Evolutionary conservation across 2,113 vertebrate genomes (phyloP), one percentile per base, ranked within the genome.

Genomic region (Cromileptes altivelis): DNA sequence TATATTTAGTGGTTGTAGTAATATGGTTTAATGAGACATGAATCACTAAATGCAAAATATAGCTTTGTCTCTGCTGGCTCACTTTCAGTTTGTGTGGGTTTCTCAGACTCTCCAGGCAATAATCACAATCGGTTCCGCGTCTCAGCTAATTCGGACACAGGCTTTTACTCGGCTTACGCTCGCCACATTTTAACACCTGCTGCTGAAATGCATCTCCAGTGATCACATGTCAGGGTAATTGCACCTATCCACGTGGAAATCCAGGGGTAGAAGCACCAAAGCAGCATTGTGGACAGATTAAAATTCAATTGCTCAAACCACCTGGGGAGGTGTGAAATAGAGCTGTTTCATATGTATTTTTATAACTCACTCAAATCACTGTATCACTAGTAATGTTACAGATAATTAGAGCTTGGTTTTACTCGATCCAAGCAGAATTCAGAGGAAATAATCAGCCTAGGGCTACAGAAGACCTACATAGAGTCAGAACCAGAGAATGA

Each of bases 21-120:
- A 87, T 91, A 84, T 55, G 30, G 69, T 82, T 91, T 77, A 30
- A 78, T 73, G 56, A 25, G 63, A 73, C 40, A 74, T 82, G 64
- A 81, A 84, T 88, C 78, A 69, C 49, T 37, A 68, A 79, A 80
- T 81, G 27, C 40, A 84, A 47, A 90, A 75, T 76, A 55, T 55
- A 82, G 61, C 75, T 37, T 52, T 11, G 23, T 75, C 57, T 83
- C 58, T 67, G 30, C 52, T 65, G 37, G 77, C 64, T 27, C 33
- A 0, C 17, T 73, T 52, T 78, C 33, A 33, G 60, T 33, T 61
- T 61, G 50, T 61, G 70, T 81, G 77, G 73, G n/a, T 67, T 62
- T 87, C 63, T 77, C 23, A 70, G 62, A 68, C 50, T 75, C 53
- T 78, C 30, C 21, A 21, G 55, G 70, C 62, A 58, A 70, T 63